Conservation (phyloP, 2,888 invertebrate species). For the Coenonympha arcania region DNA sequence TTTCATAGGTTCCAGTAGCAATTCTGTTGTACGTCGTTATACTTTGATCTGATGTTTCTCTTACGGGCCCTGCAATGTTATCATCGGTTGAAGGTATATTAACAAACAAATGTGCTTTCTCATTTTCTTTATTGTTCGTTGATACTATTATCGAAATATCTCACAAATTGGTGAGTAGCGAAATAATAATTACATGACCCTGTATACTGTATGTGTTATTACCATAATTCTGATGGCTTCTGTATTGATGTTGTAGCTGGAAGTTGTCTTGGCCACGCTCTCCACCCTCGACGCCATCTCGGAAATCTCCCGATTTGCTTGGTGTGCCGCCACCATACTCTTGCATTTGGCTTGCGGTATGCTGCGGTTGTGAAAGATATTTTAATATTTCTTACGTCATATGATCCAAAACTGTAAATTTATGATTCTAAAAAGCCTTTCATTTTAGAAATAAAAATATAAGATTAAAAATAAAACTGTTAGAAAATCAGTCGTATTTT, state of each 20-base stretch:
- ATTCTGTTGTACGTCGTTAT: constrained; percentile 60
- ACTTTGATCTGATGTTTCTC: constrained; percentile 56
- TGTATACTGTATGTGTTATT: constrained; percentile 8
- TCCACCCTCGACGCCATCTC: constrained; percentile 41
- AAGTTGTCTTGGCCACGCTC: constrained; percentile 45
- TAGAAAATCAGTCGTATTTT: too few relatives aligned
- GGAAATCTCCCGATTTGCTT: constrained; percentile 55
- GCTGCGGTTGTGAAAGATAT: constrained; percentile 13
- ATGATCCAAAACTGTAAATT: too few relatives aligned
- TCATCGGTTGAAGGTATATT: constrained; percentile 8
- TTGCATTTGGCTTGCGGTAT: constrained; percentile 58
- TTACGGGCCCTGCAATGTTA: constrained; percentile 50
- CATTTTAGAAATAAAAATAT: too few relatives aligned
- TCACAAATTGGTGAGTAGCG: not conserved
- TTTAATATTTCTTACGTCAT: not conserved
- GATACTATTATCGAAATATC: not conserved
- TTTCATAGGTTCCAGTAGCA: constrained; percentile 58
- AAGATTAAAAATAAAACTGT: too few relatives aligned
- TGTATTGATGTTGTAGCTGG: constrained; percentile 45
- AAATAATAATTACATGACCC: not conserved
- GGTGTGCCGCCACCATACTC: constrained; percentile 62
- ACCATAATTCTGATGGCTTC: constrained; percentile 62
- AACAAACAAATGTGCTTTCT: not conserved
- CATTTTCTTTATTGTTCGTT: not conserved
- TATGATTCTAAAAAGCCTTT: too few relatives aligned